A percentile compares a stretch with the other conserved stretches of the same genome.
Evolutionary conservation across 2,888 invertebrate genomes (phyloP).

Genomic region (Diadromus collaris): DNA sequence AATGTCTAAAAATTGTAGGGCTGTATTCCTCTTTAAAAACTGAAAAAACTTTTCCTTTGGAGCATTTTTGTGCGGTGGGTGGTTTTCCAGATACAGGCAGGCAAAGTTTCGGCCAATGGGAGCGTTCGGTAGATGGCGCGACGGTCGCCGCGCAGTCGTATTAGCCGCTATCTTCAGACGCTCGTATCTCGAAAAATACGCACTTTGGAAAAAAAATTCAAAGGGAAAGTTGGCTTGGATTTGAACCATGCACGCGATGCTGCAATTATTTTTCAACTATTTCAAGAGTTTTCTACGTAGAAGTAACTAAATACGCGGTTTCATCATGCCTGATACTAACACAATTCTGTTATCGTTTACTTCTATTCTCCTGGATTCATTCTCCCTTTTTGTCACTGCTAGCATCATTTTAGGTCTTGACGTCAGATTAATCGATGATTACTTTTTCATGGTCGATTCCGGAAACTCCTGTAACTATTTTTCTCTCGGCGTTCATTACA

Average conservation of each 20-base stretch:
- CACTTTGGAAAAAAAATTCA: background rate
- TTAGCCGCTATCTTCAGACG: background rate
- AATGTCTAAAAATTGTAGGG: background rate
- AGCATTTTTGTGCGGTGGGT: background rate
- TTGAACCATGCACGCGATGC: background rate
- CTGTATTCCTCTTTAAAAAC: background rate
- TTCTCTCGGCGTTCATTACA: background rate
- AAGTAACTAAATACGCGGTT: too few species aligned
- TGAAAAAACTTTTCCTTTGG: background rate
- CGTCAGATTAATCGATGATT: constrained; percentile 32
- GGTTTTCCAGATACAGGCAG: background rate
- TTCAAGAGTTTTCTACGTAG: too few species aligned
- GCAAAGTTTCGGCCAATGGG: background rate
- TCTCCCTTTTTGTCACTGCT: background rate
- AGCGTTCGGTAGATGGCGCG: background rate
- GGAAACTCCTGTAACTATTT: constrained; percentile 7
- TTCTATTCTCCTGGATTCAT: background rate
- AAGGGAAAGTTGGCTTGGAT: background rate
- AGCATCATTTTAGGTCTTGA: constrained; percentile 6
- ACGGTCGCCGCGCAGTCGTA: background rate
- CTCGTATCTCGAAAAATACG: background rate
- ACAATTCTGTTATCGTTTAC: background rate
- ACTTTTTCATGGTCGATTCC: constrained; percentile 25
- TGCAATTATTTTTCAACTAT: background rate
- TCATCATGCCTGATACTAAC: too few species aligned